These are phyloP conservation scores for Polymixis flavicincta DNA, from an alignment of 2,888 invertebrate species.

Conservation along the genomic window DNA sequence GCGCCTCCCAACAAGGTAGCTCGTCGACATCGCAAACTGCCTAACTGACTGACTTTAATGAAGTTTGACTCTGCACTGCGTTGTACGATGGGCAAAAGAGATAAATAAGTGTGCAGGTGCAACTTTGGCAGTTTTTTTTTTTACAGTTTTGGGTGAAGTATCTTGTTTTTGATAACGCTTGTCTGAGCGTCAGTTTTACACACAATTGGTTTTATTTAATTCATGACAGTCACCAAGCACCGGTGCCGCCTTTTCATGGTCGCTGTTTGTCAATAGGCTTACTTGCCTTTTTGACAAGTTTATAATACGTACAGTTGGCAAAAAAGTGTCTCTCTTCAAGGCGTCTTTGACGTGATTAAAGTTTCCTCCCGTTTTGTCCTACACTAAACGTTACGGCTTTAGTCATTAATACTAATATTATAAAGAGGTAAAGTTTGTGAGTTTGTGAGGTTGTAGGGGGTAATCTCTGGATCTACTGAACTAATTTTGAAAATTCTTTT, in stretches of 20 bases:
- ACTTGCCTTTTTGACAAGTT: slow-evolving; percentile 6
- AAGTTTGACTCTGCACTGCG: slow-evolving; percentile 76
- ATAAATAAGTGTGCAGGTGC: slow-evolving; percentile 15
- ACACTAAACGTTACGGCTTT: slow-evolving; percentile 39
- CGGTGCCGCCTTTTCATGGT: too few species aligned
- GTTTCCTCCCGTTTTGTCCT: slow-evolving; percentile 11
- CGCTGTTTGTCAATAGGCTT: too few species aligned
- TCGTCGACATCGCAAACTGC: slow-evolving; percentile 77
- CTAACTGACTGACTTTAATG: slow-evolving; percentile 79
- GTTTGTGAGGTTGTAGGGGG: too few species aligned
- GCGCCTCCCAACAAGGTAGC: slow-evolving; percentile 72
- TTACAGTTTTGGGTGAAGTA: background rate
- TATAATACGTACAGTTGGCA: background rate
- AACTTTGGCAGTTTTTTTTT: slow-evolving; percentile 10
- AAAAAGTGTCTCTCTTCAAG: slow-evolving; percentile 24
- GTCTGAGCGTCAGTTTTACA: background rate
- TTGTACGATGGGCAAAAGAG: slow-evolving; percentile 43
- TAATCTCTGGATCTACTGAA: too few species aligned
- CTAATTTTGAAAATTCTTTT: too few species aligned
- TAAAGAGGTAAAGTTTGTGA: too few species aligned
- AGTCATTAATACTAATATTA: slow-evolving; percentile 31
- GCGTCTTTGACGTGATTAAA: slow-evolving; percentile 57
- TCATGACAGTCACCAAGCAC: too few species aligned
- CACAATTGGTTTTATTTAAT: background rate
- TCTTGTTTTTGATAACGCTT: slow-evolving; percentile 2